These are phyloP conservation scores for Hemiprocne comata DNA, from an alignment of 2,113 vertebrate species.

Conservation along the genomic window DNA sequence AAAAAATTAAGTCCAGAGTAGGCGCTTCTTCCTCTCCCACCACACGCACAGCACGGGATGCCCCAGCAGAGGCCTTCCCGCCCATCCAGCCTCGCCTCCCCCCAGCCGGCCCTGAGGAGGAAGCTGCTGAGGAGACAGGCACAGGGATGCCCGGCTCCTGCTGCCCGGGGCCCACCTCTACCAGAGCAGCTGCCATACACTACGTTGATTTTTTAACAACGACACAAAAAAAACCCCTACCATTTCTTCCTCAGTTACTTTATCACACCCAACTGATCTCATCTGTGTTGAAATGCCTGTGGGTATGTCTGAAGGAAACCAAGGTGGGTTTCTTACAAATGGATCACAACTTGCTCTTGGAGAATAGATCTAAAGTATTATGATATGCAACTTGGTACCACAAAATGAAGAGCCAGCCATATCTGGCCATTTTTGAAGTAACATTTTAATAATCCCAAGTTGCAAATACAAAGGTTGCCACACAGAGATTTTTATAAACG, in stretches of 20 bases:
- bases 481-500: neutral
- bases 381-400: neutral
- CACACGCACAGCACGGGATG: fast-evolving
- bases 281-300: fast-evolving
- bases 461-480: neutral
- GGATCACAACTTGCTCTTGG: neutral
- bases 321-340: fast-evolving
- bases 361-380: fast-evolving
- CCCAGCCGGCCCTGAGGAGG: too few relatives aligned
- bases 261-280: fast-evolving
- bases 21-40: neutral
- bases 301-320: fast-evolving
- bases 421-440: neutral
- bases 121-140: too few relatives aligned
- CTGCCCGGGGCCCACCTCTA: too few relatives aligned
- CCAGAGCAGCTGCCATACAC: too few relatives aligned
- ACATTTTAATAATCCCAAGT: neutral
- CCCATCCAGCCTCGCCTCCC: too few relatives aligned
- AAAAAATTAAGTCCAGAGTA: fast-evolving
- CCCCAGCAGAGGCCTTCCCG: neutral
- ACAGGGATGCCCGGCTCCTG: too few relatives aligned
- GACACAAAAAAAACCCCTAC: too few relatives aligned
- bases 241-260: neutral
- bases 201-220: neutral
- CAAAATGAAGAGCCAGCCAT: neutral